Evolutionary conservation across 23 tunicate species (phyloP), one percentile per base, ranked within the genome.

Genomic region (Aplidium turbinatum): DNA sequence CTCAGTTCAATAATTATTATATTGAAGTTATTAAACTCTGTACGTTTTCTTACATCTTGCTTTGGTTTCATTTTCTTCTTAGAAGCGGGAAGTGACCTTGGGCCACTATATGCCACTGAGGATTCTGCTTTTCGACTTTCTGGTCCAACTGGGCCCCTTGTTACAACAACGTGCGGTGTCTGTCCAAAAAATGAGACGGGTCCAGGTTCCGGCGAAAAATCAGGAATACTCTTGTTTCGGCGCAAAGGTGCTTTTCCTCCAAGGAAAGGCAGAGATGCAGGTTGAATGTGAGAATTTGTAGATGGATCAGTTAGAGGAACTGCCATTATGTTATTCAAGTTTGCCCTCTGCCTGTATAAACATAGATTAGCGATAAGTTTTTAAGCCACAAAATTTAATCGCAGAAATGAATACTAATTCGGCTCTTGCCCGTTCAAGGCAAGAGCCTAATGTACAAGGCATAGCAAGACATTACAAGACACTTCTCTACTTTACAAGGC

Each of bases 161-260:
- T 72, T 19, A 88, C 96, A 16, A 88, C 82, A 22, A 88, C 69
- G 33, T 72, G 87, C 4, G 87, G 87, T 5, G 31, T 35, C 27
- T 81, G 61, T 2, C 75, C 79, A 34, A 81, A 81, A 20, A 33
- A n/a, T 4, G 46, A 32, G 1, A 42, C 67, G 0, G 68, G 53
- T 21, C 54, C 68, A 13, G 75, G 25, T 25, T 78, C 74, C 9
- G 34, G 22, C 13, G 66, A 33, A 1, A 65, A 38, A 19, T 46
- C 66, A 7, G 83, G 83, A 51, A 51, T 65, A 38, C 83, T 78
- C 28, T 78, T 78, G 18, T 50, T 45, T 5, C 85, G 66, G 5
- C 78, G 52, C 45, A 69, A 22, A 20, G 52, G 54, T 13, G 3
- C 58, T 2, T 31, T 46, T 0, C 47, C 9, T 0, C 38, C 65